phyloP scores from a whole-genome alignment of 2,113 vertebrate genomes.

The Sialia sialis region DNA sequence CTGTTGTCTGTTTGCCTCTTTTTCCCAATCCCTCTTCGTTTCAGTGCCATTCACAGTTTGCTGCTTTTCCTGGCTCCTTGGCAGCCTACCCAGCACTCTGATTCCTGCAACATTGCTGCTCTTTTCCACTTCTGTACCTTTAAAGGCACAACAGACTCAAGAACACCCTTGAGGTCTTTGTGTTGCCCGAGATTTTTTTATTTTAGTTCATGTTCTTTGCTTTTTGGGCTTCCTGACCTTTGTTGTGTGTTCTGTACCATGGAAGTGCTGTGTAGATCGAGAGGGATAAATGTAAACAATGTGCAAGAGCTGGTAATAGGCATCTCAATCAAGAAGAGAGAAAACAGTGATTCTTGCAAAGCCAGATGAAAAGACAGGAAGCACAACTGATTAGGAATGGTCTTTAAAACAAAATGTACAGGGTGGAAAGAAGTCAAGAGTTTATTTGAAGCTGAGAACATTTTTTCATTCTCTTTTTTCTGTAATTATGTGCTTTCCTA shows the following conservation, averaged over 20 bases:
- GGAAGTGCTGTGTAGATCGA: not conserved
- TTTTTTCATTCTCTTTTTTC: not conserved
- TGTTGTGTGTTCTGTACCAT: not conserved
- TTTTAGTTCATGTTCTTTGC: not conserved
- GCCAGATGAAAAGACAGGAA: not conserved
- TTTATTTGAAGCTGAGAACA: rapidly evolving
- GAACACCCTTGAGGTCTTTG: not conserved
- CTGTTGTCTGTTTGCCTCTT: not conserved
- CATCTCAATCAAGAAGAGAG: not conserved
- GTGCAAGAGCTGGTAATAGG: not conserved
- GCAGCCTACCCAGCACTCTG: not conserved
- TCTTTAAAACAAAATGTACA: not conserved
- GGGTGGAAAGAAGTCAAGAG: not conserved
- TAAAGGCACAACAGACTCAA: not conserved
- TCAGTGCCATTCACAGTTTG: not conserved
- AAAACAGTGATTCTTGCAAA: not conserved
- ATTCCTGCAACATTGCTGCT: not conserved
- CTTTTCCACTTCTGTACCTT: not conserved
- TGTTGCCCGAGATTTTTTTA: not conserved
- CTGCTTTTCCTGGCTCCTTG: not conserved
- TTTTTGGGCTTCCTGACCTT: not conserved
- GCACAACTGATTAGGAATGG: not conserved
- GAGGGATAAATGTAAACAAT: not conserved
- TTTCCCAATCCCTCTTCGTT: not conserved
- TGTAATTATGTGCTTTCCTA: not conserved